Conservation (phyloP, 2,888 invertebrate genomes). For the Hemicrepidius hirtus region DNA sequence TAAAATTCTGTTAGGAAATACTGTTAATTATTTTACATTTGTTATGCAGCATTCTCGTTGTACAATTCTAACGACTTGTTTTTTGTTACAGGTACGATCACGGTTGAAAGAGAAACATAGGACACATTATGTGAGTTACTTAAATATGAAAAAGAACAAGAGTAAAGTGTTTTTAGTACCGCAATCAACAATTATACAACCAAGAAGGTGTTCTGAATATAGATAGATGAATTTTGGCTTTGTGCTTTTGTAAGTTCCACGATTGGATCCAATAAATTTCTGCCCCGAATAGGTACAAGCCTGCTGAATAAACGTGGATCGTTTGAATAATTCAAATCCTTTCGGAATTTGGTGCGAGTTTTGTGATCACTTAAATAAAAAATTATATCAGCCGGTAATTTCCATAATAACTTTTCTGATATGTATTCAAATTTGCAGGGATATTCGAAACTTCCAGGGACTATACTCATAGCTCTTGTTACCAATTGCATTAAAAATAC, state of each 20-base stretch:
- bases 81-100: too few relatives aligned
- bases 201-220: too few relatives aligned
- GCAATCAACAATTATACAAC: too few relatives aligned
- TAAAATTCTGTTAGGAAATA: too few relatives aligned
- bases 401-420: conserved; percentile 25
- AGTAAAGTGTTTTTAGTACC: neutral
- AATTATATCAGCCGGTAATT: conserved; percentile 31
- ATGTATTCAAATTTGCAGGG: conserved; percentile 26
- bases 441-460: conserved; percentile 14
- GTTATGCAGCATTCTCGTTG: too few relatives aligned
- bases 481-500: conserved; percentile 5
- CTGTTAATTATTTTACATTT: too few relatives aligned
- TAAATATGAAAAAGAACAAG: neutral
- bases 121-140: too few relatives aligned
- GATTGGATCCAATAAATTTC: conserved; percentile 29
- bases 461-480: conserved; percentile 8
- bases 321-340: conserved; percentile 37
- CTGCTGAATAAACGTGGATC: conserved; percentile 32
- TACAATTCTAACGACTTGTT: too few relatives aligned
- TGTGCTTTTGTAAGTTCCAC: neutral
- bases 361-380: conserved; percentile 31
- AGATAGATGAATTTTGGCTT: neutral
- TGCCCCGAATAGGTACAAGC: conserved; percentile 32
- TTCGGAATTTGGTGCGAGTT: conserved; percentile 30
- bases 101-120: too few relatives aligned